Percentiles rank a stretch among this genome's conserved stretches.
Conservation (phyloP, 2,888 invertebrate genomes). For the Allolobophora icterica region DNA sequence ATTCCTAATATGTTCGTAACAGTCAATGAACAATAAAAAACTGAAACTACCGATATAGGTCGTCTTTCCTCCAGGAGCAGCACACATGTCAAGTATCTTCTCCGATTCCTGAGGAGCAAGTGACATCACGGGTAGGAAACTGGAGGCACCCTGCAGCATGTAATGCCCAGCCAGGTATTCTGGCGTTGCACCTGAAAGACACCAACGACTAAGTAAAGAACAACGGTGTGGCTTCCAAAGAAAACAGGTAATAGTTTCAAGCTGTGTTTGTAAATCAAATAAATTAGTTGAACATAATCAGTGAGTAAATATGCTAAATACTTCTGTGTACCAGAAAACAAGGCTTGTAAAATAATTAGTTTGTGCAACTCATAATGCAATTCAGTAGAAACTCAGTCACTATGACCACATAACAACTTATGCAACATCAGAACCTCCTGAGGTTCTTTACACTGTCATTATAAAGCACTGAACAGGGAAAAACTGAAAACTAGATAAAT, state of each 20-base stretch:
- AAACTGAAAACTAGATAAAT: too few relatives aligned
- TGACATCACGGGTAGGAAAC: conserved; percentile 96
- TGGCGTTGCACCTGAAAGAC: conserved; percentile 79
- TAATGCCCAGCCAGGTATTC: conserved; percentile 99
- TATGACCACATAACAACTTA: too few relatives aligned
- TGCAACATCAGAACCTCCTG: too few relatives aligned
- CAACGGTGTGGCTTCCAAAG: not conserved
- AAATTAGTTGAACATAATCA: not conserved
- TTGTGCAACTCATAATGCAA: too few relatives aligned
- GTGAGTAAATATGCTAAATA: too few relatives aligned
- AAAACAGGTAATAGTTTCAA: not conserved
- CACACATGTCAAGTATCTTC: conserved; percentile 90
- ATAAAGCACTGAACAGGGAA: too few relatives aligned
- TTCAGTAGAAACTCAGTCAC: too few relatives aligned
- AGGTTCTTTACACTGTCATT: too few relatives aligned
- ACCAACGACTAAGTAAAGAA: not conserved
- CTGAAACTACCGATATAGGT: conserved; percentile 80
- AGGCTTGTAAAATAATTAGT: too few relatives aligned
- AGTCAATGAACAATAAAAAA: not conserved
- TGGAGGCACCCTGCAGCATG: conserved; percentile 92
- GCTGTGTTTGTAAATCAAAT: not conserved
- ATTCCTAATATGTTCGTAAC: not conserved
- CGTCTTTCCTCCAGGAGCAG: conserved; percentile 98
- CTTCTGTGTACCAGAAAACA: too few relatives aligned
- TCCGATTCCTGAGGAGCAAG: conserved; percentile 95